Base-by-base conservation (phyloP, 1,140 invertebrate species). In the Bombus confusus region DNA sequence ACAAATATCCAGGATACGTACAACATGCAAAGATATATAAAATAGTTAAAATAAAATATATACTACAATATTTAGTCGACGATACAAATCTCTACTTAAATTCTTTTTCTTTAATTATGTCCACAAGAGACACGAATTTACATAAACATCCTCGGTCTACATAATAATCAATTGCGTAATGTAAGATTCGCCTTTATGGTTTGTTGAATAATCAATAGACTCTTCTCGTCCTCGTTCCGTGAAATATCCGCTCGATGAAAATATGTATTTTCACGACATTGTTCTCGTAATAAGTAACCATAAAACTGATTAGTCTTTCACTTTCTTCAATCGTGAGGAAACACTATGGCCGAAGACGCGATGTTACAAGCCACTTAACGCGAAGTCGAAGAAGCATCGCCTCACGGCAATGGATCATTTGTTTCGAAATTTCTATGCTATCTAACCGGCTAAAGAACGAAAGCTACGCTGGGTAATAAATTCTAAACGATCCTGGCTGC, bases 401-500 rank as follows among this genome's bases (percentile, higher is more conserved):
- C 66, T 41, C 31, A 52, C 66, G 62, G 80, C 76, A 62, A 57
- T 72, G 72, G 77, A 39, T 37, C 18, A 69, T 80, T 82, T 41
- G 68, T 90, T 89, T 89, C 85, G 88, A 90, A 90, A 90, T 86
- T 90, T 80, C 88, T 78, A 59, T 75, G 86, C 77, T 80, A 89
- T 83, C 62, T 74, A 64, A 62, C 73, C n/a, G 37, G 66, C 52
- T 52, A 28, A 41, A 66, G 85, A 71, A 89, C 78, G 88, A 89
- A 90, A 90, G 88, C 89, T 87, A 68, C 69, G 52, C 59, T n/a
- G 64, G 69, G 74, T 62, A 83, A 86, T 87, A 87, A 89, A 90
- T 85, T 39, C 69, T 73, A 77, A 34, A 34, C 37, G 79, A 85
- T 75, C 66, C 64, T 47, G 47, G 31, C 47, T 34, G 80, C 79